Conservation (phyloP, 1,140 invertebrate genomes). For the Tetraneura akinire region DNA sequence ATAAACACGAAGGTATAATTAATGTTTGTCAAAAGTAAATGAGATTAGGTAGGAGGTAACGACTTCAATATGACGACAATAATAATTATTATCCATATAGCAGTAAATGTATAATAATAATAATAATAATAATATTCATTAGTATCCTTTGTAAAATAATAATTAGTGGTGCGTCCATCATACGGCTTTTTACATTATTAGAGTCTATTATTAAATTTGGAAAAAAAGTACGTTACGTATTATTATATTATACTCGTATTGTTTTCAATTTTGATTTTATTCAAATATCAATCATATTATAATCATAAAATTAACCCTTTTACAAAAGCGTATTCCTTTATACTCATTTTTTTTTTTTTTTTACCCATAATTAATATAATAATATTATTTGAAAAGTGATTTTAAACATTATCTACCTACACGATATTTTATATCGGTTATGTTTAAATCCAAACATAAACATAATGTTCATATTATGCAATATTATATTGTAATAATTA, state of each 20-base stretch:
- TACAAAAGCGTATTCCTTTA: not conserved
- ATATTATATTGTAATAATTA: too few relatives aligned
- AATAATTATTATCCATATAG: conserved; percentile 4
- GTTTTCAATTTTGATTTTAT: not conserved
- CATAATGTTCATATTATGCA: too few relatives aligned
- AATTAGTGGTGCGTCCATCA: too few relatives aligned
- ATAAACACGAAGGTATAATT: conserved; percentile 16
- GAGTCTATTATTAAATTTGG: conserved; percentile 8
- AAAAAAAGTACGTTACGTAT: not conserved
- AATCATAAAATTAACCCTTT: not conserved
- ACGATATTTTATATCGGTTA: too few relatives aligned
- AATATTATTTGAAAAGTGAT: too few relatives aligned
- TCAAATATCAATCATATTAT: not conserved
- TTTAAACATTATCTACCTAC: too few relatives aligned
- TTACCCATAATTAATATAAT: too few relatives aligned
- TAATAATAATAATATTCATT: conserved; percentile 1
- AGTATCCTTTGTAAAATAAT: conserved; percentile 11
- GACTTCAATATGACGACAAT: not conserved
- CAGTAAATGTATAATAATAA: not conserved
- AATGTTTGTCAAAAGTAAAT: conserved; percentile 7
- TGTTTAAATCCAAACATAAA: too few relatives aligned
- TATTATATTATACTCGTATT: not conserved
- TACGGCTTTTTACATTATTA: not conserved
- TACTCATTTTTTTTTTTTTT: too few relatives aligned
- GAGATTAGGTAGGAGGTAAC: not conserved